Conservation (phyloP, 2,888 invertebrate species). For the Poecilobothrus nobilitatus region DNA sequence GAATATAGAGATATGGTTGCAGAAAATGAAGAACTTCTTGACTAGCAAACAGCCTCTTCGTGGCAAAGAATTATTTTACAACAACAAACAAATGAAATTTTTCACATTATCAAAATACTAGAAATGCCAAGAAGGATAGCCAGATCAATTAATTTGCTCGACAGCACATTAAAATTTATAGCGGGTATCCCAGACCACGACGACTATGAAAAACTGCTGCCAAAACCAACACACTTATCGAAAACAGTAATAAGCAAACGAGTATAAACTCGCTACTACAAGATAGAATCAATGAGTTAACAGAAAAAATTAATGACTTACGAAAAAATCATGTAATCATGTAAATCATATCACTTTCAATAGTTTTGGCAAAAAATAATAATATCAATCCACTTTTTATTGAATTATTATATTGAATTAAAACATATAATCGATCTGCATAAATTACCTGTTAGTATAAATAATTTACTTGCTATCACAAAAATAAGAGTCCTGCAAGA, state of each 20-base stretch:
- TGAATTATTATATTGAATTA: not conserved
- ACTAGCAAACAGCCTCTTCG: not conserved
- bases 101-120: not conserved
- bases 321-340: not conserved
- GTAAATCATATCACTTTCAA: not conserved
- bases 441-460: not conserved
- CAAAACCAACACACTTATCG: no score
- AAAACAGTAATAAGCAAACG: no score
- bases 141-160: not conserved
- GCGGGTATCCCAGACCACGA: slow-evolving; percentile 12
- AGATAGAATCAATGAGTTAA: slow-evolving; percentile 8
- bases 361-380: not conserved
- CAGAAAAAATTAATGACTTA: not conserved
- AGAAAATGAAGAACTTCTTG: not conserved
- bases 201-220: no score
- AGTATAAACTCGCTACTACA: no score
- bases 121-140: not conserved
- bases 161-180: no score
- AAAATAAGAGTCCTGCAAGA: no score
- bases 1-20: no score
- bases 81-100: not conserved
- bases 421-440: no score
- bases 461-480: not conserved
- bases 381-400: not conserved
- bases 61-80: not conserved